These are phyloP conservation scores for Salpingus planirostris DNA, from an alignment of 2,888 invertebrate genomes.

Conservation along the genomic window DNA sequence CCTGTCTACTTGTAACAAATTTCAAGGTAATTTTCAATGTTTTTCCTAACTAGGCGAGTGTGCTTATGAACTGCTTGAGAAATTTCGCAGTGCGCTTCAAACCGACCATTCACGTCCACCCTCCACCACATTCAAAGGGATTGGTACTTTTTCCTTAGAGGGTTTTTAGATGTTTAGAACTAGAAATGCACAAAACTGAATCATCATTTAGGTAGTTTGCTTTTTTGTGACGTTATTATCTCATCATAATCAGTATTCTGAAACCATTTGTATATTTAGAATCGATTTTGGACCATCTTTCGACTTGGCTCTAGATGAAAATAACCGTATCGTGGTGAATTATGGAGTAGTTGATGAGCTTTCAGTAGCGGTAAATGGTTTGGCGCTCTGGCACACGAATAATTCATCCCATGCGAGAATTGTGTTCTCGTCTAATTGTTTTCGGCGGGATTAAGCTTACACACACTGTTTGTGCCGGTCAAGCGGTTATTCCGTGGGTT, in stretches of 20 bases:
- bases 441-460: constrained; percentile 21
- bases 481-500: too few species aligned
- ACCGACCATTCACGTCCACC: too few species aligned
- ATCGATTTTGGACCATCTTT: too few species aligned
- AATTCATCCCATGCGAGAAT: constrained; percentile 14
- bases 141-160: too few species aligned
- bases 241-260: too few species aligned
- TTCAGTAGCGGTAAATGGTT: constrained; percentile 15
- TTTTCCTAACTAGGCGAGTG: constrained; percentile 4
- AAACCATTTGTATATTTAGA: too few species aligned
- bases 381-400: constrained; percentile 20
- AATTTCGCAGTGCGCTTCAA: constrained; percentile 1
- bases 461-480: constrained; percentile 8
- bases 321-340: constrained; percentile 4
- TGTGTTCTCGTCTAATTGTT: constrained; percentile 12
- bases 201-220: too few species aligned
- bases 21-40: constrained; percentile 21
- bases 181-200: too few species aligned
- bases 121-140: too few species aligned
- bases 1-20: constrained; percentile 20
- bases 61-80: constrained; percentile 12
- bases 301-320: too few species aligned
- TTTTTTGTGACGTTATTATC: too few species aligned
- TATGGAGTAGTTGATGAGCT: constrained; percentile 12
- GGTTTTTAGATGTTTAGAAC: too few species aligned